Evolutionary conservation across 2,113 vertebrate genomes (phyloP).

Genomic region (Plecturocebus donacophilus): DNA sequence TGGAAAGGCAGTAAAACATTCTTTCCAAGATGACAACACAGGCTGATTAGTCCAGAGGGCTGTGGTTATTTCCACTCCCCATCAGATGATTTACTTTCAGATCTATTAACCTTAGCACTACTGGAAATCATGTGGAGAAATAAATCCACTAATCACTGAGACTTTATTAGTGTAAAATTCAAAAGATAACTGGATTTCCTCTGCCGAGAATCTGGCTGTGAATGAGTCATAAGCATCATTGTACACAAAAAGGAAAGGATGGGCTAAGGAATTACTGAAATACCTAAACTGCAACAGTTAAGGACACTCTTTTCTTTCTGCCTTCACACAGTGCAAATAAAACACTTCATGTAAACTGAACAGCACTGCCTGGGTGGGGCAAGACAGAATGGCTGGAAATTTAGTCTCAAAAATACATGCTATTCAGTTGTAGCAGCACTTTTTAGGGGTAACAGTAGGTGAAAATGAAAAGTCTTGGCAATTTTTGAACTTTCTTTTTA

Average conservation of each 20-base stretch:
- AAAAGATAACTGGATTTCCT: slow-evolving; percentile 7
- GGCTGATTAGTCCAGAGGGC: neutral
- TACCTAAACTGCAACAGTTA: neutral
- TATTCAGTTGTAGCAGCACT: neutral
- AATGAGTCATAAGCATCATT: neutral
- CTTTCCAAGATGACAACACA: neutral
- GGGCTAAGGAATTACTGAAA: neutral
- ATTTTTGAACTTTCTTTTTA: neutral
- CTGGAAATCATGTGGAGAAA: neutral
- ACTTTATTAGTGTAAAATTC: slow-evolving; percentile 25
- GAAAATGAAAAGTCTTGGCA: neutral
- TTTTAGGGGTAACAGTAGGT: neutral
- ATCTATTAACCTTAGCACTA: neutral
- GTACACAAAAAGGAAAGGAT: neutral
- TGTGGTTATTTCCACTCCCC: neutral
- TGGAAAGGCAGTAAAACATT: neutral
- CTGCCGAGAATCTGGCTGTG: neutral
- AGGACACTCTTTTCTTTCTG: neutral
- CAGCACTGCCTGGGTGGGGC: neutral
- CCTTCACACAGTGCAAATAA: neutral
- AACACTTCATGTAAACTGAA: neutral
- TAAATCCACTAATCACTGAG: neutral
- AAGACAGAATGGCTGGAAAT: neutral
- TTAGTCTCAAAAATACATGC: neutral
- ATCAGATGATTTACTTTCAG: neutral